A percentile compares a stretch with the other conserved stretches of the same genome.
Evolutionary conservation across 2,797 vertebrate genomes (phyloP).

Genomic region (Spinus olivaceus): DNA sequence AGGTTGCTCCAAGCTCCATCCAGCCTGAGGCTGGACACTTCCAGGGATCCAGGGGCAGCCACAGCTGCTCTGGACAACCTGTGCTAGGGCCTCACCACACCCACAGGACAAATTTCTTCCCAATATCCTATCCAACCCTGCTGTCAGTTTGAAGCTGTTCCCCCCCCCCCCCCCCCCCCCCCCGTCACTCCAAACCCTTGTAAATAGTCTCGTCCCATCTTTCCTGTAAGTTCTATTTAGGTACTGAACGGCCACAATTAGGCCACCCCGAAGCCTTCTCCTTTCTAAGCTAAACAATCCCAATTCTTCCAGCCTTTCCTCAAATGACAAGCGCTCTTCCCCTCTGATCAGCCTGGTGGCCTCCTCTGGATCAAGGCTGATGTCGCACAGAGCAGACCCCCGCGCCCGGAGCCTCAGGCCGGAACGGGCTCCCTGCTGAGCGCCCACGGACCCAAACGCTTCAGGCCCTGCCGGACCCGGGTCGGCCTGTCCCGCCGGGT

Average conservation of each 20-base stretch:
- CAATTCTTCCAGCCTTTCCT: background rate
- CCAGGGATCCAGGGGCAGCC: background rate
- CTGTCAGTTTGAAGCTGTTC: background rate
- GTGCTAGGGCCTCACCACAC: background rate
- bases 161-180: no score
- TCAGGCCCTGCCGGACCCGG: background rate
- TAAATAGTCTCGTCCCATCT: background rate
- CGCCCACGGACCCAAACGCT: background rate
- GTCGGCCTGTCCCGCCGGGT: background rate
- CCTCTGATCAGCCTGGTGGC: background rate
- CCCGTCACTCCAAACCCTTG: background rate
- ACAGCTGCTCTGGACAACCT: background rate
- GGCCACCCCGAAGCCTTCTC: background rate
- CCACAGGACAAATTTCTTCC: background rate
- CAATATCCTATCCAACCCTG: background rate
- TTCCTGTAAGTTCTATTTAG: background rate
- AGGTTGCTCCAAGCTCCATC: rapidly evolving
- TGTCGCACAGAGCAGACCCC: background rate
- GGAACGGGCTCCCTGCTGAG: background rate
- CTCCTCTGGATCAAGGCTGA: background rate
- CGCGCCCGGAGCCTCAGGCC: background rate
- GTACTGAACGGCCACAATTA: background rate
- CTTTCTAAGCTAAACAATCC: background rate
- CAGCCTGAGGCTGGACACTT: rapidly evolving
- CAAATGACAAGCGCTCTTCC: background rate